phyloP scores from a whole-genome alignment of 2,797 vertebrate species.

The Borostomias antarcticus region DNA sequence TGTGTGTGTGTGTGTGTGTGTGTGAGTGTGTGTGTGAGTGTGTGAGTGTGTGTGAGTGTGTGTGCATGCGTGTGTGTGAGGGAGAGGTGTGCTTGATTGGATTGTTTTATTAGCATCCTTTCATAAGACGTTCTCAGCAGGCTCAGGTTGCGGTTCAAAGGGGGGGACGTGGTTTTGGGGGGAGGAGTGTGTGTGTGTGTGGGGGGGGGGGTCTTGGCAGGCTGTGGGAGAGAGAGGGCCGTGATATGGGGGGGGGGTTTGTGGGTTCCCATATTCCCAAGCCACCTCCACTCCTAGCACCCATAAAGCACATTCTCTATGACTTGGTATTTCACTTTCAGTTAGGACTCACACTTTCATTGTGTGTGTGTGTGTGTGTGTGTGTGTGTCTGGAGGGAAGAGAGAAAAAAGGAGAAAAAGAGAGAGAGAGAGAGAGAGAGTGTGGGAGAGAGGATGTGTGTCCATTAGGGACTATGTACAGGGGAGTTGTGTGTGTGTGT shows the following conservation, averaged over 20 bases:
- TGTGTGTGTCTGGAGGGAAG: too few species aligned
- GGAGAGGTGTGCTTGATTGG: constrained; percentile 54
- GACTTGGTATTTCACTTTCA: constrained; percentile 32
- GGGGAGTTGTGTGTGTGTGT: constrained; percentile 16
- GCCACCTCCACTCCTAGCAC: constrained; percentile 19
- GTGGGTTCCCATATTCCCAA: constrained; percentile 36
- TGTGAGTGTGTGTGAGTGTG: constrained; percentile 30
- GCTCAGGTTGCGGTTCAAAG: constrained; percentile 63
- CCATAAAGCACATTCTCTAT: constrained; percentile 21
- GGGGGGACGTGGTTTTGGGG: constrained; percentile 54
- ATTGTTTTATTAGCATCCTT: constrained; percentile 58
- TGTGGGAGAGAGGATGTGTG: too few species aligned
- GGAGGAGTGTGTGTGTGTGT: constrained; percentile 33
- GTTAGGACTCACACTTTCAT: constrained; percentile 22
- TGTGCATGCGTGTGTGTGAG: constrained; percentile 37
- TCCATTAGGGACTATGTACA: too few species aligned
- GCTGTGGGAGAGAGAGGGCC: constrained; percentile 22
- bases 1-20: not conserved
- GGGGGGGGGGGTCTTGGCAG: constrained; percentile 1
- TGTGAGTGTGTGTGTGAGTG: constrained; percentile 16
- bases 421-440: too few species aligned
- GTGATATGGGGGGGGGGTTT: constrained; percentile 18
- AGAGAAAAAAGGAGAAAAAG: too few species aligned
- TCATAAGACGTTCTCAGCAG: constrained; percentile 69
- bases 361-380: not conserved